Percentiles rank a stretch among this genome's conserved stretches.
These are phyloP conservation scores for Thamnophis elegans DNA, from an alignment of 2,797 vertebrate species.

Conservation along the genomic window DNA sequence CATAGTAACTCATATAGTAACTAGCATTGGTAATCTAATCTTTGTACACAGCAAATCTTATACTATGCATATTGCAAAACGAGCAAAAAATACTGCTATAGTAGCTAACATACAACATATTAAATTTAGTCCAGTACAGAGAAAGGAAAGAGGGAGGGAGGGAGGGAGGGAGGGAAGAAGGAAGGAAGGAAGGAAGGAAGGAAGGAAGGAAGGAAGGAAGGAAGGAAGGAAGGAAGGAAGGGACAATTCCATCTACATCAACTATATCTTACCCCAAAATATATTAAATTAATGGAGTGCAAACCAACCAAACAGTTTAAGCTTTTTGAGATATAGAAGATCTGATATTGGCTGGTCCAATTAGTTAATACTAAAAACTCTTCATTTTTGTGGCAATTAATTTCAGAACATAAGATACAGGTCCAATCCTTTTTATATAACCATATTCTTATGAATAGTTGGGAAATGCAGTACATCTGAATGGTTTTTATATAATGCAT, in stretches of 20 bases:
- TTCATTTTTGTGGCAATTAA: not conserved
- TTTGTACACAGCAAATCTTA: slow-evolving; percentile 35
- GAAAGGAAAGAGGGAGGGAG: not conserved
- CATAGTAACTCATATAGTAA: slow-evolving; percentile 12
- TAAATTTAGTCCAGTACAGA: not conserved
- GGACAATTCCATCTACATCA: not conserved
- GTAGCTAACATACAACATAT: not conserved
- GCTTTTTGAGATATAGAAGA: not conserved
- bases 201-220: not conserved
- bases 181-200: not conserved
- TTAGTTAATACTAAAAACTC: not conserved
- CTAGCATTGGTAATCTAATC: slow-evolving; percentile 20
- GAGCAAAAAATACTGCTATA: not conserved
- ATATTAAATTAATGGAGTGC: not conserved
- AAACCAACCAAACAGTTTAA: not conserved
- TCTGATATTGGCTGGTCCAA: not conserved
- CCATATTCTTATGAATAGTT: not conserved
- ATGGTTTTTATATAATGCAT: not conserved
- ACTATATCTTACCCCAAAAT: not conserved
- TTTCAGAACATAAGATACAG: not conserved
- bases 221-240: not conserved
- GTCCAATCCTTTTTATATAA: not conserved
- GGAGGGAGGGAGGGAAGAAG: not conserved
- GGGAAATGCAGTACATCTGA: not conserved
- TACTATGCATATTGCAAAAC: not conserved